phyloP scores from a whole-genome alignment of 2,797 vertebrate genomes.

The Apodemus agrarius region DNA sequence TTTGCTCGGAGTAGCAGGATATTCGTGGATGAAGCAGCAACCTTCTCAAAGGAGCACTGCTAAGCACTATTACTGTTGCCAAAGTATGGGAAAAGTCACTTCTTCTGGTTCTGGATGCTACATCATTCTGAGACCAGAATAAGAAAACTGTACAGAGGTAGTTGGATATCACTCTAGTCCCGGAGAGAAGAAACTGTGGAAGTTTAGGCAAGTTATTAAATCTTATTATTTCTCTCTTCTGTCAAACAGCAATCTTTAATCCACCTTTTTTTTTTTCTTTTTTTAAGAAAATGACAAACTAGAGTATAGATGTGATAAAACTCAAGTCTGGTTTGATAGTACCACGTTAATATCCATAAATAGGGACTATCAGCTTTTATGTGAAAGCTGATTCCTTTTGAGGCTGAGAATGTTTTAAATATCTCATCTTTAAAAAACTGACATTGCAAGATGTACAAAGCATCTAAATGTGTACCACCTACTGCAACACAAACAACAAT shows the following conservation, averaged over 20 bases:
- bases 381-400: neutral
- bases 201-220: slow-evolving; percentile 23
- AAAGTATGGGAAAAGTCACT: neutral
- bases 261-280: neutral
- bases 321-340: slow-evolving; percentile 22
- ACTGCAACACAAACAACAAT: slow-evolving; percentile 44
- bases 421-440: slow-evolving; percentile 5
- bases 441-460: neutral
- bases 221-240: neutral
- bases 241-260: slow-evolving; percentile 31
- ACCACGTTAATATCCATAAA: neutral
- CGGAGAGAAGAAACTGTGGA: slow-evolving; percentile 9
- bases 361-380: neutral
- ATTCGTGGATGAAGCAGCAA: neutral
- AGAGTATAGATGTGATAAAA: slow-evolving; percentile 26
- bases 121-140: slow-evolving; percentile 18
- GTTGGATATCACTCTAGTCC: neutral
- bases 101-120: slow-evolving; percentile 13
- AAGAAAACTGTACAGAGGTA: slow-evolving; percentile 44
- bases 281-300: neutral
- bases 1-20: slow-evolving; percentile 18
- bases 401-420: slow-evolving; percentile 52
- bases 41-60: slow-evolving; percentile 3
- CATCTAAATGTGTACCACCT: neutral
- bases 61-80: neutral